phyloP scores from a whole-genome alignment of 2,113 vertebrate species.

The Toxotes jaculatrix region DNA sequence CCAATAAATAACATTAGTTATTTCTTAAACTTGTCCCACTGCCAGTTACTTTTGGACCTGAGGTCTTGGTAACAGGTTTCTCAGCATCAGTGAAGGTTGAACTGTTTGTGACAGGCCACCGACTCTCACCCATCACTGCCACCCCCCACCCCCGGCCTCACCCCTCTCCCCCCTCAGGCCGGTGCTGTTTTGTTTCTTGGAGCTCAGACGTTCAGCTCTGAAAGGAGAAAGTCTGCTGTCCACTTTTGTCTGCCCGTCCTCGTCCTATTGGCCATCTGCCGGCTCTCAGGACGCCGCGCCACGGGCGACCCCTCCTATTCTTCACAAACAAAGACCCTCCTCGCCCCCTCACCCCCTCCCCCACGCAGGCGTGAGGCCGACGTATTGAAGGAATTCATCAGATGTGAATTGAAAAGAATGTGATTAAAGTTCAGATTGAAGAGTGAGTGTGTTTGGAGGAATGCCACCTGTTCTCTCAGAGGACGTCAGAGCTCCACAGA shows the following conservation, averaged over 20 bases:
- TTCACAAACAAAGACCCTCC: slow-evolving; percentile 53
- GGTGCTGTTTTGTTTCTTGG: slow-evolving; percentile 19
- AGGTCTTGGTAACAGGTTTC: too few species aligned
- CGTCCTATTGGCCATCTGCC: slow-evolving; percentile 78
- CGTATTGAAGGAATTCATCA: slow-evolving; percentile 64
- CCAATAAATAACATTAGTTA: too few species aligned
- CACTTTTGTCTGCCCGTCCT: slow-evolving; percentile 54
- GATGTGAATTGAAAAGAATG: slow-evolving; percentile 33
- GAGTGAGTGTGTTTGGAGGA: slow-evolving; percentile 26
- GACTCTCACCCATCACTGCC: background rate
- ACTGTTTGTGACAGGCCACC: background rate
- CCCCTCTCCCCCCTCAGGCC: background rate
- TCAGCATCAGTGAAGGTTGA: background rate
- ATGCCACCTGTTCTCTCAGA: slow-evolving; percentile 70
- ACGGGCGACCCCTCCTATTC: slow-evolving; percentile 56
- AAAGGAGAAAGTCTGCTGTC: slow-evolving; percentile 40
- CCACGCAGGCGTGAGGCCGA: slow-evolving; percentile 9
- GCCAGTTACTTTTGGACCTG: too few species aligned
- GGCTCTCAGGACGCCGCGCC: slow-evolving; percentile 47
- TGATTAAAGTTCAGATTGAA: slow-evolving; percentile 29
- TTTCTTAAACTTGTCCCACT: too few species aligned
- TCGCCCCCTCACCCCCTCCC: background rate
- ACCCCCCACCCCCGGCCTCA: background rate
- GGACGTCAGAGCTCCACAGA: background rate
- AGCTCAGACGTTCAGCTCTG: slow-evolving; percentile 21